Base-by-base conservation (phyloP, 2,888 invertebrate species). In the Amblyjoppa proteus region DNA sequence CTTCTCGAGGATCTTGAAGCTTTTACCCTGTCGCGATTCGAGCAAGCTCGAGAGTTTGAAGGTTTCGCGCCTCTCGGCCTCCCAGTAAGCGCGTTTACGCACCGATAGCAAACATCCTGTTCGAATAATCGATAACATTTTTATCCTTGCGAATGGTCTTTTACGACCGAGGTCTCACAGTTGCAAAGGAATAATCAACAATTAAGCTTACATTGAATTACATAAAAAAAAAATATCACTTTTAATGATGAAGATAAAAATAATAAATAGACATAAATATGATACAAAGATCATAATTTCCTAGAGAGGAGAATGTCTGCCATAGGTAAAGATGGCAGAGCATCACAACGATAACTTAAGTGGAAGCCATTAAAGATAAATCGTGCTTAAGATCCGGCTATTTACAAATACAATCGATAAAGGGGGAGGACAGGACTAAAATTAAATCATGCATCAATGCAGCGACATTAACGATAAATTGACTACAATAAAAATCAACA, bases 1-100 rank as follows among this genome's bases (percentile, higher is more conserved):
- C 74, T 91, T 93, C 45, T 93, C 92, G 69, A 93, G 89, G 71
- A 92, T 90, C 69, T 92, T 92, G 93, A 97, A 97, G 25, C 95
- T 92, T 83, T 94, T 94, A 94, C 94, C 34, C 81, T 93, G 92
- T 75, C 96, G 94, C 53, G 95, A 93, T 87, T 96, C 96, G 81
- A 97, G 93, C 87, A 97, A 93, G 28, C 96, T 95, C 0, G 96
- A 96, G 49, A 97, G 93, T 91, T 96, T 96, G 93, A 97, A 96
- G 91, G 92, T 93, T 84, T 94, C 93, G 41, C 91, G 92, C 71
- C 90, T 91, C 66, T 94, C 93, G 6, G 89, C 89, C 49, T 91
- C 87, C 91, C 93, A 93, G 88, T 91, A 91, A 51, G 89, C 88
- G 89, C 92, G 91, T 89, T 90, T 90, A n/a, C 91, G 90, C 81